Base-by-base conservation (phyloP, 2,797 vertebrate species). In the Gallinago nigripennis region DNA sequence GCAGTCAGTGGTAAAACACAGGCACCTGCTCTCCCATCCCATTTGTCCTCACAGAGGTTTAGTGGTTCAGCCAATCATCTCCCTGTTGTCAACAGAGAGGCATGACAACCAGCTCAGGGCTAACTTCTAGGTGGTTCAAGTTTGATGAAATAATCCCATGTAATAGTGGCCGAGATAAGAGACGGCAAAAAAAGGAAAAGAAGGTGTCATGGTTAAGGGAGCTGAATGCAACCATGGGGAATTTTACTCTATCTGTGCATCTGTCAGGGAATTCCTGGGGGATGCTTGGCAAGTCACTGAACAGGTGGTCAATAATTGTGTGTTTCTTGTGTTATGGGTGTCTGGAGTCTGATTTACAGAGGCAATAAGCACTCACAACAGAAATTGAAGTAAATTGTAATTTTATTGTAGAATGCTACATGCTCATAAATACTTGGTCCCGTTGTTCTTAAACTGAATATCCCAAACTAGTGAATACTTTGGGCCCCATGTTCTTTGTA, bases 291-390 rank as follows among this genome's bases (percentile, higher is more conserved):
- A 96, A 96, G 90, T 89, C 94, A 93, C 76, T 83, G 95, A 96
- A 96, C 95, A 96, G 95, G 96, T 97, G 96, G 95, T 93, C 94
- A 96, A 96, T 97, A 96, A 97, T 96, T 86, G 94, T 96, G 95
- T 96, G 89, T 95, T 96, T 96, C 94, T 96, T 95, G 86, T 93
- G 71, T 95, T 96, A 97, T 95, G 91, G 94, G 94, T 96, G 79
- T 91, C 95, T 97, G 61, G 94, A 96, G 96, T 46, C 94, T 97
- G 95, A 95, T 96, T 96, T 96, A 95, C 94, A 94, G 91, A 91
- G 82, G 91, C 84, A 94, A 87, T 97, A 95, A 96, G 89, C 88
- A 91, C 81, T 96, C 61, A 69, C 84, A 95, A 96, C 93, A 91
- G 89, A 96, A 96, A 96, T 69, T 75, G 95, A 96, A 89, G 93